Base-by-base conservation (phyloP, 2,113 vertebrate genomes). In the Phasianus colchicus region DNA sequence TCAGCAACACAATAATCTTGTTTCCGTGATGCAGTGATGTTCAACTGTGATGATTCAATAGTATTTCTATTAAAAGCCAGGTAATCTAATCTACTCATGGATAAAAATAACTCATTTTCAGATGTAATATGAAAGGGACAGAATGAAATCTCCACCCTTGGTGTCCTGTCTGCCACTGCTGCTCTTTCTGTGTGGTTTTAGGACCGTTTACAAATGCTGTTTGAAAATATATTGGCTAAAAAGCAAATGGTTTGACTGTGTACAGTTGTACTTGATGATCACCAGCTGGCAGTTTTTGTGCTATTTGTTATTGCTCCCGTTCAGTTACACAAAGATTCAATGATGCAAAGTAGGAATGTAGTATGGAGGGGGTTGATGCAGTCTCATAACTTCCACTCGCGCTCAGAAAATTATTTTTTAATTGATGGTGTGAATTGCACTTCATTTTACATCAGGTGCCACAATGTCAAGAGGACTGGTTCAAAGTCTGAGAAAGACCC, bases 241-340 rank as follows among this genome's bases (percentile, higher is more conserved):
- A 30, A 45, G 27, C n/a, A n/a, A 8, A 42, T 0, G 1, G 50
- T 15, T 3, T 0, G 45, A 20, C 2, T 0, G 0, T 1, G 0
- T 6, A 10, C 20, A 5, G 20, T 11, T 18, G 12, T 13, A 48
- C 12, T 34, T 17, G 9, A 21, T 14, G 9, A 13, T 14, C 34
- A 14, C 16, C 0, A 45, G 34, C 25, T 30, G 8, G n/a, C 10
- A 30, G 17, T 0, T 58, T 47, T 27, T 54, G 17, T 17, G 13
- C 83, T 18, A 13, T 9, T 60, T 75, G 19, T 1, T 24, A 70
- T 52, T 83, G 43, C 43, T 32, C 29, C 60, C 13, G 11, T 24
- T 29, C 6, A 7, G 0, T 14, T 29, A 34, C 6, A 3, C 16
- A 9, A 66, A 55, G 14, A 55, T 43, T 43, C 42, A 43, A 5